Percentiles rank a stretch among this genome's conserved stretches.
Evolutionary conservation across 2,113 vertebrate species (phyloP).

Genomic region (Cricetomys ansorgei): DNA sequence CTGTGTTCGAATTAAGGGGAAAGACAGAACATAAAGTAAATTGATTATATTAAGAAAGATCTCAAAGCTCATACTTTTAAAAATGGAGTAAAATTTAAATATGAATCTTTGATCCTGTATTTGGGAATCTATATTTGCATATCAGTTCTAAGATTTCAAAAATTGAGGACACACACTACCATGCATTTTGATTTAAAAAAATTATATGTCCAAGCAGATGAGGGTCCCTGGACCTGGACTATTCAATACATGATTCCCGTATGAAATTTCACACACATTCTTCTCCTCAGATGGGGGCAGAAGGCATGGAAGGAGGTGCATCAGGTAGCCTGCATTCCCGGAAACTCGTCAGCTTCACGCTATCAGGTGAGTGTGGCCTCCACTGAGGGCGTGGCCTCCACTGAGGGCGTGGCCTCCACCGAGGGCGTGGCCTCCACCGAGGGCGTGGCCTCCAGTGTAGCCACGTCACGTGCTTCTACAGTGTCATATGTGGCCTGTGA

Average conservation of each 20-base stretch:
- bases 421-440: not conserved
- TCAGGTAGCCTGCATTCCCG: constrained; percentile 92
- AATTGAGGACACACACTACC: not conserved
- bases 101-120: not conserved
- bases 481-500: not conserved
- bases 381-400: not conserved
- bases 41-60: not conserved
- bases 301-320: constrained; percentile 92
- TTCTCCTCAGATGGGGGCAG: constrained; percentile 90
- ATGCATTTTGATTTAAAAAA: not conserved
- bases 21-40: not conserved
- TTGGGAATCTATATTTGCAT: not conserved
- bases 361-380: constrained; percentile 95
- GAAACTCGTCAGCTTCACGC: constrained; percentile 96
- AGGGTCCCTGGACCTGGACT: not conserved
- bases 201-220: not conserved
- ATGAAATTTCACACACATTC: not conserved
- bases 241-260: not conserved
- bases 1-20: constrained; percentile 11
- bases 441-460: not conserved
- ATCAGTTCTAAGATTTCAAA: not conserved
- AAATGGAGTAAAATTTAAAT: not conserved
- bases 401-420: not conserved
- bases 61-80: not conserved
- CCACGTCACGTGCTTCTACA: not conserved